Evolutionary conservation across 2,888 invertebrate genomes (phyloP), one percentile per base, ranked within the genome.

Genomic region (Calliphora vomitoria): DNA sequence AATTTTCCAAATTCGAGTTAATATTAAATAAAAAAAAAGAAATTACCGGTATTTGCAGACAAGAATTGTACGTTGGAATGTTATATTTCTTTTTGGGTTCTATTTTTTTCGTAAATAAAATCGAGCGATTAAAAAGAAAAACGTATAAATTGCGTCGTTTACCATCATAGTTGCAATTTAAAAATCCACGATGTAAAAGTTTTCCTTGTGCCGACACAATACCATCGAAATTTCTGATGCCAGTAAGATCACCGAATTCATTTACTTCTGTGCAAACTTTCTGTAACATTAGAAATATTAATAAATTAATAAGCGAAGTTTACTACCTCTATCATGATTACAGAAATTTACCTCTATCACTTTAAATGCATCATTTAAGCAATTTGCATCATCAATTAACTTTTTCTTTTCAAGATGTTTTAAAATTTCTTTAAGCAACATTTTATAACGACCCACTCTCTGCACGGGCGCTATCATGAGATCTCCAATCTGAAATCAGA

Each of bases 101-200:
- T n/a, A 69, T 20, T 66, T 74, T 69, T 31, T 82, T 69, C 44
- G 87, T 87, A 66, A 87, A 87, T n/a, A 87, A n/a, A 6, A 87
- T 71, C 15, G 79, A 11, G 4, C 64, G 58, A 10, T 79, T 75
- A 25, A 85, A 87, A 2, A 87, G 69, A 38, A 87, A 87, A 1
- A 75, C 85, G 60, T 87, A 75, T 10, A 75, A 62, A n/a, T 69
- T 69, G 1, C 47, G 47, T 13, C 44, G 69, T 58, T 64, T 85
- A 15, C 69, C 78, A 25, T 75, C 31, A 47, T 82, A 75, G 0
- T 47, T 44, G 13, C 87, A 87, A 1, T 4, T n/a, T 15, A 87
- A 44, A 25, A 8, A 62, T 0, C 74, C 85, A 15, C 75, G 85
- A 50, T 13, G 55, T 31, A 87, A 55, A 15, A 87, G 71, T 41